Evolutionary conservation across 2,888 invertebrate species (phyloP), one percentile per base, ranked within the genome.

Genomic region (Thyatira batis): DNA sequence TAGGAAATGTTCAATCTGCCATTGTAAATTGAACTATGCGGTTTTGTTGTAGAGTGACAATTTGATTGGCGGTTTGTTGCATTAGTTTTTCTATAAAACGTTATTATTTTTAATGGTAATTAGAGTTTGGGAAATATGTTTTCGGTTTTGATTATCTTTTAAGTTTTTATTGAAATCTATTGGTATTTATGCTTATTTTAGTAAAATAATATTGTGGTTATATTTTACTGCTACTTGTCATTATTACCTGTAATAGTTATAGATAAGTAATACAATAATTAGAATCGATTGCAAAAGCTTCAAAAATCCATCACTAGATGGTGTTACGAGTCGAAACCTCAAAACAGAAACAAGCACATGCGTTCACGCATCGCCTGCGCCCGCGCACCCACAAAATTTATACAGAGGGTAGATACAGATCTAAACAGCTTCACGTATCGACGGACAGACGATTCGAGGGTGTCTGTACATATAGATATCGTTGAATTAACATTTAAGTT

Each of bases 361-460:
- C 72, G 80, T 82, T 76, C 74, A 84, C 86, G 87, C 87, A 84
- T 74, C 73, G 83, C 64, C 73, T 58, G 56, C 52, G 65, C 60
- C 60, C 67, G 63, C n/a, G 13, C 1, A 39, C 13, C 39, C 60
- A 69, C 77, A 74, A 78, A 76, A 80, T 73, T 72, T 80, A 78
- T 77, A 73, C 67, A 60, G 71, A 69, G 87, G 87, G 86, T 84
- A 87, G 87, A 87, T 86, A 80, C 49, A 53, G 55, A 87, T 87
- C 87, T 87, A 63, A 84, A 82, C 82, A 74, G 69, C 79, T 72
- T 69, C 72, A 80, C 71, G 68, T 69, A 73, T 75, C 69, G 76
- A 71, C 72, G 67, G 71, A 60, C 57, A 71, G 63, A 25, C 48
- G 46, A 46, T 46, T 27, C 46, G 48, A 48, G 48, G 48, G 48